Evolutionary conservation across 2,797 vertebrate species (phyloP).

Genomic region (Crenichthys baileyi): DNA sequence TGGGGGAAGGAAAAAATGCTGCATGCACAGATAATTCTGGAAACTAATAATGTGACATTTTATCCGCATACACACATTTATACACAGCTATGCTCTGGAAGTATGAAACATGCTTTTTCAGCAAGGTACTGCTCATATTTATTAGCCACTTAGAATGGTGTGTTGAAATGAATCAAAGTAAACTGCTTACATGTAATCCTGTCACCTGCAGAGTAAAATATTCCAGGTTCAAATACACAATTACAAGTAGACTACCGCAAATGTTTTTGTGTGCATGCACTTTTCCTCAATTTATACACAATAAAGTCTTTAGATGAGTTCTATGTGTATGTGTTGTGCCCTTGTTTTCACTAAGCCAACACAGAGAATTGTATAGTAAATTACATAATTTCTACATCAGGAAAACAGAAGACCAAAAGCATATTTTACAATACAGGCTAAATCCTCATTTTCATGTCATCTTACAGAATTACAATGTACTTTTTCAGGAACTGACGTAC

Average conservation of each 20-base stretch:
- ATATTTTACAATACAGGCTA: conserved; percentile 47
- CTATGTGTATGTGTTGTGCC: conserved; percentile 7
- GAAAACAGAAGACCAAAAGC: conserved; percentile 47
- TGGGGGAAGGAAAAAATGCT: conserved; percentile 33
- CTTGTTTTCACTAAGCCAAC: conserved; percentile 37
- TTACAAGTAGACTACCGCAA: conserved; percentile 1
- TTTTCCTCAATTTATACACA: conserved; percentile 4
- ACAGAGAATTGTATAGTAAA: conserved; percentile 37
- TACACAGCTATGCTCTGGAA: conserved; percentile 24
- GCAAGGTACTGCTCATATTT: conserved; percentile 66
- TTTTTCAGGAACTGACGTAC: conserved; percentile 49
- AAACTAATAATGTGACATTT: conserved; percentile 71
- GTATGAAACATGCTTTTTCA: conserved; percentile 64
- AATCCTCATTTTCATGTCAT: conserved; percentile 59
- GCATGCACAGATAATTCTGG: conserved; percentile 61
- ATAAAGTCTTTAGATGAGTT: conserved; percentile 5
- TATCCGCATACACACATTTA: conserved; percentile 33
- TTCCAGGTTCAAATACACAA: conserved; percentile 36
- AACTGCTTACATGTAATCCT: conserved; percentile 72
- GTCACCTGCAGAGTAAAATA: conserved; percentile 63
- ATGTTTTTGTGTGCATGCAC: background rate
- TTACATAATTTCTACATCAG: conserved; percentile 61
- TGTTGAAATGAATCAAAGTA: conserved; percentile 72
- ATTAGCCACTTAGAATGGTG: conserved; percentile 67
- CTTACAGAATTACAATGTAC: conserved; percentile 56